Conservation (phyloP, 2,797 vertebrate genomes). For the Sternarchorhynchus goeldii region DNA sequence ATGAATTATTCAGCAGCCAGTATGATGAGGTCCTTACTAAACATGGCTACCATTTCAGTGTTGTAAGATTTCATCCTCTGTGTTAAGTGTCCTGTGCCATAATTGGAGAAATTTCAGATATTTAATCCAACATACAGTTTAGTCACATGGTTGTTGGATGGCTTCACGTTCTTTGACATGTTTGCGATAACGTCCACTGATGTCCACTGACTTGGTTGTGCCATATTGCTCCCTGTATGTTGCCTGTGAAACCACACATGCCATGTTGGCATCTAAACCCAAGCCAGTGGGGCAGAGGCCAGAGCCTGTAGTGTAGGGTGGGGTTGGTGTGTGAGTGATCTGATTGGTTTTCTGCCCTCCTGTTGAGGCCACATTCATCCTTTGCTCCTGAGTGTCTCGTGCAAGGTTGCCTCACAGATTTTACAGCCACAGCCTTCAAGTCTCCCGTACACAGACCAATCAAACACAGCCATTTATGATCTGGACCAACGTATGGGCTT, state of each 20-base stretch:
- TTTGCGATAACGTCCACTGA: not conserved
- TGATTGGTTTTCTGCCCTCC: slow-evolving; percentile 24
- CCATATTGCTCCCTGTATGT: too few species aligned
- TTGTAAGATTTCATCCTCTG: too few species aligned
- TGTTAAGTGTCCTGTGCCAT: too few species aligned
- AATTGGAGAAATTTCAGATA: too few species aligned
- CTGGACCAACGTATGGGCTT: slow-evolving; percentile 11
- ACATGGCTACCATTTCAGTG: too few species aligned
- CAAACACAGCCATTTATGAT: slow-evolving; percentile 13
- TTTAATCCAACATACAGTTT: too few species aligned
- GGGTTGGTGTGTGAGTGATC: slow-evolving; percentile 16
- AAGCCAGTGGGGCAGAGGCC: not conserved
- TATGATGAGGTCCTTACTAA: too few species aligned
- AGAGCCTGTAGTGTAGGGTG: not conserved
- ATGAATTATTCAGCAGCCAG: too few species aligned
- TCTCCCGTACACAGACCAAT: not conserved
- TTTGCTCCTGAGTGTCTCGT: not conserved
- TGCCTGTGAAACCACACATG: not conserved
- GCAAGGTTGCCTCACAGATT: slow-evolving; percentile 41
- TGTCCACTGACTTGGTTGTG: not conserved
- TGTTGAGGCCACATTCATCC: not conserved
- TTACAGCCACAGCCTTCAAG: slow-evolving; percentile 19
- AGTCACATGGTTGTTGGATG: too few species aligned
- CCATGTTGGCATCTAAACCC: not conserved
- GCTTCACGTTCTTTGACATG: too few species aligned